A percentile compares a stretch with the other conserved stretches of the same genome.
phyloP scores from a whole-genome alignment of 2,113 vertebrate genomes.

The Brachyhypopomus gauderio region DNA sequence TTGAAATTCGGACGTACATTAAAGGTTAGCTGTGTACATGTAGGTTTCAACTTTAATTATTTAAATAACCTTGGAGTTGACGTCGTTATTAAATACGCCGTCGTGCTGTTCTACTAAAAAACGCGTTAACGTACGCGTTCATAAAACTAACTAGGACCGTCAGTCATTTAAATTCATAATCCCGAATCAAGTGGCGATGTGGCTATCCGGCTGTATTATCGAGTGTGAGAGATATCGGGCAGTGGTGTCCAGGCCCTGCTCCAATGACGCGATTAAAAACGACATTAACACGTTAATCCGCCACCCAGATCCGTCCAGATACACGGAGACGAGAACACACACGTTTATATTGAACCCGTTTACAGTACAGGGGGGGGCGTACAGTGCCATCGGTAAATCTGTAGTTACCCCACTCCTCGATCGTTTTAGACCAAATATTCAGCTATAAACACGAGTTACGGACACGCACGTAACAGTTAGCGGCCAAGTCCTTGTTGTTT shows the following conservation, averaged over 20 bases:
- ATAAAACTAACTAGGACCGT: neutral
- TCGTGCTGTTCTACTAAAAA: neutral
- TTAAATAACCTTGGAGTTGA: slow-evolving; percentile 68
- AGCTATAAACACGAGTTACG: neutral
- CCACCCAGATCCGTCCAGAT: too few species aligned
- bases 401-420: neutral
- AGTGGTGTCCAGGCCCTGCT: slow-evolving; percentile 28
- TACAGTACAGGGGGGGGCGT: neutral
- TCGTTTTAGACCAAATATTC: neutral
- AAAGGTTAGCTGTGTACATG: slow-evolving; percentile 53
- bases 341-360: neutral
- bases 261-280: slow-evolving; percentile 35
- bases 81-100: slow-evolving; percentile 29
- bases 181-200: neutral
- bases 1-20: neutral
- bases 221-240: neutral
- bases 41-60: slow-evolving; percentile 57
- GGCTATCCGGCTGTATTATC: neutral
- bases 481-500: slow-evolving; percentile 23
- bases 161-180: neutral
- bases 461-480: neutral
- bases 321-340: neutral
- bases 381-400: too few species aligned
- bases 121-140: neutral
- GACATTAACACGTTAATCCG: slow-evolving; percentile 20